Conservation (phyloP, 2,888 invertebrate species). For the Tinea pellionella region DNA sequence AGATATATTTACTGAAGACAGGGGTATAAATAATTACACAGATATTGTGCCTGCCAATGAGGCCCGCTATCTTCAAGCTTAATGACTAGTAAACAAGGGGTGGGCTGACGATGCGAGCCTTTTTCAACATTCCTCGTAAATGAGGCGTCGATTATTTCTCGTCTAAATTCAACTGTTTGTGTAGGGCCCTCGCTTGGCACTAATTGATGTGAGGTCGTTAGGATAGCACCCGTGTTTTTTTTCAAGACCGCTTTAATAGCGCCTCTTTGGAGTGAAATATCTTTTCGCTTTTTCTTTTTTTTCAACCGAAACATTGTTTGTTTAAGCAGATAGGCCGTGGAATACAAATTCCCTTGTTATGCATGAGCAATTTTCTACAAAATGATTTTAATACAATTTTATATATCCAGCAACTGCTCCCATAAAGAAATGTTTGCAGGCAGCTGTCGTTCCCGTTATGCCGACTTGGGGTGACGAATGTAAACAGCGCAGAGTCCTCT, state of each 20-base stretch:
- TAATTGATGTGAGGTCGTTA: slow-evolving; percentile 44
- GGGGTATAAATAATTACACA: slow-evolving; percentile 13
- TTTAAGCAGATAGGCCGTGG: slow-evolving; percentile 1
- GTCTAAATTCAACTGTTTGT: slow-evolving; percentile 19
- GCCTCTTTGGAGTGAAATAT: slow-evolving; percentile 51
- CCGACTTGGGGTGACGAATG: no score
- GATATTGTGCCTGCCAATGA: slow-evolving; percentile 13
- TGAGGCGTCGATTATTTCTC: slow-evolving; percentile 18
- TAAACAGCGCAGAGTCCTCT: no score
- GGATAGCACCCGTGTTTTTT: slow-evolving; percentile 31
- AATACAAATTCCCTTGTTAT: background rate
- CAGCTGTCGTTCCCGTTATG: no score
- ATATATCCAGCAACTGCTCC: no score
- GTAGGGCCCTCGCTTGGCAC: slow-evolving; percentile 29
- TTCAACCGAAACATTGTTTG: background rate
- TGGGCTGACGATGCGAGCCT: background rate
- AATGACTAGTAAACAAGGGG: slow-evolving; percentile 21
- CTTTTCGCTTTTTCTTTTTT: slow-evolving; percentile 35
- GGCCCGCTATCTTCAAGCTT: slow-evolving; percentile 17
- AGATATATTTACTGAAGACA: slow-evolving; percentile 4
- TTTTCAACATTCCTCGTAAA: slow-evolving; percentile 15
- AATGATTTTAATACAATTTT: no score
- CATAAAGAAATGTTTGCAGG: no score
- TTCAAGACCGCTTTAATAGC: slow-evolving; percentile 46
- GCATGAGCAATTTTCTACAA: background rate